Evolutionary conservation across 2,113 vertebrate species (phyloP), one percentile per base, ranked within the genome.

Genomic region (Phoxinus phoxinus): DNA sequence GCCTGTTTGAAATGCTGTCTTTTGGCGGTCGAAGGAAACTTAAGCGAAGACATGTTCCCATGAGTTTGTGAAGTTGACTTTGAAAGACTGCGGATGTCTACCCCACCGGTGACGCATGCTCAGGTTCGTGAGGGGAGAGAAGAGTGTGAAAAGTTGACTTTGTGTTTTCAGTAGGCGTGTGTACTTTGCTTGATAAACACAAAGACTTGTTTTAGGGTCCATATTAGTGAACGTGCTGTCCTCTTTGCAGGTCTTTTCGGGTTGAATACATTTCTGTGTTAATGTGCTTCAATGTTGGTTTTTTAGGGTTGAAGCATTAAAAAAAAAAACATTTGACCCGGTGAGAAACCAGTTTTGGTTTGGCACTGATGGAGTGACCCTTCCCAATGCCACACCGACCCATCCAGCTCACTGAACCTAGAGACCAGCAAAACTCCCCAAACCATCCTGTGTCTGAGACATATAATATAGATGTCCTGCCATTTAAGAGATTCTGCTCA

Each of bases 1-100:
- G 59, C 90, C 51, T 51, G 48, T 35, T 74, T 81, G 41, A 48
- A 67, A 63, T 69, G 46, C 59, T 44, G 15, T 73, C 86, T 90
- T 77, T 86, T 32, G 30, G n/a, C 15, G 13, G 32, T 32, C 15
- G 2, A 74, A n/a, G n/a, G n/a, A n/a, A 61, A 35, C 35, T 30
- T 8, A 53, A 32, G 9, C 4, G 4, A 41, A 12, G 56, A 61
- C 25, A 27, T 81, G 37, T 65, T 80, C 75, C 74, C 67, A 67
- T 77, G 75, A 77, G 27, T 77, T 77, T 17, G 77, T 63, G n/a
- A 59, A 79, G 75, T 58, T 58, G 30, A n/a, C 21, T 78, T 78
- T 58, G 5, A 78, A 77, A 56, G 75, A 8, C 71, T 44, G 69
- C 4, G 11, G 32, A 61, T 58, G 56, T 80, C 35, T 59, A 25